Percentiles rank a stretch among this genome's conserved stretches.
phyloP scores from a whole-genome alignment of 2,797 vertebrate species.

The Scolopax rusticola region DNA sequence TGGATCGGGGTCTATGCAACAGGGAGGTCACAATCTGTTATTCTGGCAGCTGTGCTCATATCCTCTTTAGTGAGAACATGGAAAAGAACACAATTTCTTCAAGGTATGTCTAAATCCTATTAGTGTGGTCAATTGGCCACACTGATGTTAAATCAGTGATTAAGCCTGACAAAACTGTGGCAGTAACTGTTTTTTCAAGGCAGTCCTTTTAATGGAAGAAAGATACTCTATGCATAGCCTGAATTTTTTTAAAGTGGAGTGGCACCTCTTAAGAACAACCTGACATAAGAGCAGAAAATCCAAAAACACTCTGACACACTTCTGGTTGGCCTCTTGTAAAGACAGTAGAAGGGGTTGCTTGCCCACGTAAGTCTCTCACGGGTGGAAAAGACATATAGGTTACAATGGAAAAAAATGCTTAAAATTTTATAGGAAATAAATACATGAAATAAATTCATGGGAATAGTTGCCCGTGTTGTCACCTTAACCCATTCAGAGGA shows the following conservation, averaged over 20 bases:
- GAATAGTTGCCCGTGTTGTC: not conserved
- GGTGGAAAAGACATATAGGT: not conserved
- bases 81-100: not conserved
- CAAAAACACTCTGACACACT: not conserved
- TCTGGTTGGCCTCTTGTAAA: not conserved
- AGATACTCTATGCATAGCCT: not conserved
- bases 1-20: not conserved
- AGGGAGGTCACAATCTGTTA: not conserved
- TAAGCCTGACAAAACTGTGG: not conserved
- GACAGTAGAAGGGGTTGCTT: not conserved
- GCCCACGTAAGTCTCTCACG: not conserved
- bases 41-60: not conserved
- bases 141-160: slow-evolving; percentile 6
- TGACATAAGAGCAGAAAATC: not conserved
- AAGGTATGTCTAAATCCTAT: not conserved
- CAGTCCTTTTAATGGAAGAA: not conserved
- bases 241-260: not conserved
- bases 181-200: not conserved
- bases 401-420: not conserved
- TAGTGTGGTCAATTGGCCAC: not conserved
- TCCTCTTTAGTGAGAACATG: not conserved
- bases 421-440: too few species aligned
- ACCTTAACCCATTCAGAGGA: not conserved
- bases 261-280: not conserved
- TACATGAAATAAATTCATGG: too few species aligned